phyloP scores from a whole-genome alignment of 2,113 vertebrate genomes.

The Erinaceus europaeus region DNA sequence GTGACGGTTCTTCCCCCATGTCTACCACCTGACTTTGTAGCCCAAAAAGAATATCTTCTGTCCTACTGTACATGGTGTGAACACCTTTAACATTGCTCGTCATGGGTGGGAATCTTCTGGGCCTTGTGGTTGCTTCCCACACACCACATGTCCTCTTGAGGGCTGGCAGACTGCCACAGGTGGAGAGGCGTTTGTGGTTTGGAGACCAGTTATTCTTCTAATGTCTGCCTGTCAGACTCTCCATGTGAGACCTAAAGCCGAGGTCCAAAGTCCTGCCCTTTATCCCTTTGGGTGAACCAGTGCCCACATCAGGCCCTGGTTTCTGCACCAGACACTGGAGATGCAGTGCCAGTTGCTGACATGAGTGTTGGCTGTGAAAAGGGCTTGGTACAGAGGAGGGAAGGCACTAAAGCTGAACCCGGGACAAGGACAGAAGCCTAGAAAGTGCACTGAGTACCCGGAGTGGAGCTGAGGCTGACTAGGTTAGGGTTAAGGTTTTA shows the following conservation, averaged over 20 bases:
- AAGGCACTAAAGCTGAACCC: too few species aligned
- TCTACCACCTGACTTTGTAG: background rate
- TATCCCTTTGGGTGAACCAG: accelerated
- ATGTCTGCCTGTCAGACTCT: background rate
- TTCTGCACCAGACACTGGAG: background rate
- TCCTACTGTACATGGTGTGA: background rate
- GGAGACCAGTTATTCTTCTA: background rate
- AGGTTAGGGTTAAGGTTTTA: too few species aligned
- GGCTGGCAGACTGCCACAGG: background rate
- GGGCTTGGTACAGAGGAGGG: too few species aligned
- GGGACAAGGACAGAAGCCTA: too few species aligned
- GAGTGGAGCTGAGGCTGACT: too few species aligned
- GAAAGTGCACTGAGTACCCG: too few species aligned
- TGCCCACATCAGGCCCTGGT: background rate
- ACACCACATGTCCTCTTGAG: background rate
- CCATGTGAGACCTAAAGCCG: background rate
- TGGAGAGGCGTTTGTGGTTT: background rate
- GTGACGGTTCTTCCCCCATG: background rate
- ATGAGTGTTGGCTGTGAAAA: too few species aligned
- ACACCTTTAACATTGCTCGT: background rate
- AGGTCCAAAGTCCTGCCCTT: background rate
- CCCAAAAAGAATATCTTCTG: background rate
- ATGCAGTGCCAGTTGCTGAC: background rate
- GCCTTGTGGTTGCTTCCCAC: background rate
- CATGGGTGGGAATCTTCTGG: constrained; percentile 7